Evolutionary conservation across 2,888 invertebrate species (phyloP), one percentile per base, ranked within the genome.

Genomic region (Lomographa bimaculata): DNA sequence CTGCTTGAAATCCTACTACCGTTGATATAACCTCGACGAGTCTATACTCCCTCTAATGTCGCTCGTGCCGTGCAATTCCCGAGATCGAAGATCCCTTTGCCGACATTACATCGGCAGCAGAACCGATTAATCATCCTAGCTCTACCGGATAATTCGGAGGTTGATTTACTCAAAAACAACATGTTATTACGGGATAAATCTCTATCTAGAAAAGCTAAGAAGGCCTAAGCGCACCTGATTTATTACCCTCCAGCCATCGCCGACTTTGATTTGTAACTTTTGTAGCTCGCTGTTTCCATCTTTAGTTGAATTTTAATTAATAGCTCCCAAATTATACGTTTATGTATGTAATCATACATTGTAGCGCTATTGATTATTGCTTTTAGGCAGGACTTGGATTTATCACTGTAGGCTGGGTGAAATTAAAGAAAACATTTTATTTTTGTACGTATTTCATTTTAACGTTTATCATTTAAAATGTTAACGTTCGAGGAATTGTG

Each of bases 191-290:
- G 74, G 85, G 85, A 87, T 89, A 89, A 89, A 89, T 89, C 89
- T 89, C 80, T 89, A 87, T 89, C 87, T 89, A 87, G 89, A 86
- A 89, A 87, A 85, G 86, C 86, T 87, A 86, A 89, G 86, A 82
- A 86, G 86, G 81, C 83, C 86, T 89, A 87, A 89, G 84, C 81
- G 78, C 79, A 71, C 69, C 65, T 83, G 87, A 87, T 87, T 89
- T 87, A 89, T 79, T 61, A 60, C 70, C 79, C 77, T 55, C 59
- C 61, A 71, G 81, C 81, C 65, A 79, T 79, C 78, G 74, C 71
- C 77, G 75, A 76, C 48, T 77, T 80, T 85, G 86, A 86, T 87
- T 86, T 87, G 85, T 86, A 78, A 77, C 79, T 76, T 87, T 86
- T 87, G 85, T 86, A 78, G 76, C 79, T 76, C 79, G 75, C 75